Percentiles rank a stretch among this genome's conserved stretches.
Evolutionary conservation across 2,113 vertebrate species (phyloP).

Genomic region (Semicossyphus pulcher): DNA sequence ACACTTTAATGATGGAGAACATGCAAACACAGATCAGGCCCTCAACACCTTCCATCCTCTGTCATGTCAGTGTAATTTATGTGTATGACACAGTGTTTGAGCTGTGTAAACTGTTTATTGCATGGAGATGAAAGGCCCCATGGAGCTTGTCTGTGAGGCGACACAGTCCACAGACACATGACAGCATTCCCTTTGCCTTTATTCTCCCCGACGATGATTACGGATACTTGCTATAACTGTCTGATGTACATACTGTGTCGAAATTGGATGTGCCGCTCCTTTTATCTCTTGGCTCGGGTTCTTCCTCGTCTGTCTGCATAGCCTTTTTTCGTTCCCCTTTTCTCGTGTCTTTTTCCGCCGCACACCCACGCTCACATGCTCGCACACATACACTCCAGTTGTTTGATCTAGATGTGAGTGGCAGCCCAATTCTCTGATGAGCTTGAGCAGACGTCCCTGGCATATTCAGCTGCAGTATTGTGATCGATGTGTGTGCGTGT

Average conservation of each 20-base stretch:
- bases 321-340: constrained; percentile 1
- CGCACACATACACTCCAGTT: constrained; percentile 12
- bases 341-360: background rate
- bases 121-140: constrained; percentile 64
- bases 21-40: constrained; percentile 1
- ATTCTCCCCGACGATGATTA: constrained; percentile 38
- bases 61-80: constrained; percentile 28
- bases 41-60: constrained; percentile 33
- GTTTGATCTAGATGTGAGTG: constrained; percentile 64
- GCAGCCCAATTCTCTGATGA: constrained; percentile 56
- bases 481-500: background rate
- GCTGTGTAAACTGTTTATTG: constrained; percentile 67
- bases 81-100: constrained; percentile 35
- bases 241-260: constrained; percentile 56
- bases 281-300: constrained; percentile 58
- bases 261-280: constrained; percentile 45
- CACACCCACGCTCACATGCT: constrained; percentile 5
- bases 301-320: constrained; percentile 42
- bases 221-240: constrained; percentile 4
- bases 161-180: constrained; percentile 33
- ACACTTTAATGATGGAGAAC: constrained; percentile 7
- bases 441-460: constrained; percentile 42
- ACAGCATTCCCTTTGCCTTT: constrained; percentile 12
- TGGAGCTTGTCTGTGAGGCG: constrained; percentile 21
- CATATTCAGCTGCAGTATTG: constrained; percentile 28